Evolutionary conservation across 2,113 vertebrate species (phyloP), one percentile per base, ranked within the genome.

Genomic region (Peromyscus californicus): DNA sequence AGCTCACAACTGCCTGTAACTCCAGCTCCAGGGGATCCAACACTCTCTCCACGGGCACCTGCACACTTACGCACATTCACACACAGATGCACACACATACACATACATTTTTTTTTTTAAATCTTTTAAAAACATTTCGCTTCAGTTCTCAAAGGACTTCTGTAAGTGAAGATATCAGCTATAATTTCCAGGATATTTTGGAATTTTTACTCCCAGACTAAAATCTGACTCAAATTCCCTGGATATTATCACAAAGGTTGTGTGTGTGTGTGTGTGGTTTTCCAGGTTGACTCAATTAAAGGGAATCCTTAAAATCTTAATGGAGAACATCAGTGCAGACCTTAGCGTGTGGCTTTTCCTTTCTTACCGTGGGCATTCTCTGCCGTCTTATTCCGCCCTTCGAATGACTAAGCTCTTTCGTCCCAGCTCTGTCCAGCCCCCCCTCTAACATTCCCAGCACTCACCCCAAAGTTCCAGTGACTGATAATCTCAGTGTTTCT

Each of bases 141-240:
- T 91, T 95, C 45, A 67, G 7, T 87, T 72, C 21, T 87, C 21
- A 78, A 59, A 95, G 57, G 24, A 86, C 10, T 88, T 91, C 91
- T 89, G 36, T 72, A 94, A 87, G 76, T 74, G 29, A 21, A 72
- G n/a, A 69, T 51, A 45, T 61, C 42, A 95, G 29, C 65, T 65
- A 26, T 51, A 91, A 93, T 90, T 90, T 70, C 36, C 74, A 78
- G 72, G 67, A 10, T 89, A 45, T 63, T 22, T 91, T 39, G 48
- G 39, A 45, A 45, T 70, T 75, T 91, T 93, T 72, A 80, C 1
- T 87, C 48, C 16, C 4, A 95, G 79, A 48, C 15, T 84, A 67
- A 96, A 94, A 63, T 75, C 36, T 29, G 24, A 90, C 51, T 93
- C 51, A 75, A 54, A 79, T 93, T 92, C 13, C 12, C 54, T 67